phyloP scores from a whole-genome alignment of 2,113 vertebrate species.

The Centropus bengalensis region DNA sequence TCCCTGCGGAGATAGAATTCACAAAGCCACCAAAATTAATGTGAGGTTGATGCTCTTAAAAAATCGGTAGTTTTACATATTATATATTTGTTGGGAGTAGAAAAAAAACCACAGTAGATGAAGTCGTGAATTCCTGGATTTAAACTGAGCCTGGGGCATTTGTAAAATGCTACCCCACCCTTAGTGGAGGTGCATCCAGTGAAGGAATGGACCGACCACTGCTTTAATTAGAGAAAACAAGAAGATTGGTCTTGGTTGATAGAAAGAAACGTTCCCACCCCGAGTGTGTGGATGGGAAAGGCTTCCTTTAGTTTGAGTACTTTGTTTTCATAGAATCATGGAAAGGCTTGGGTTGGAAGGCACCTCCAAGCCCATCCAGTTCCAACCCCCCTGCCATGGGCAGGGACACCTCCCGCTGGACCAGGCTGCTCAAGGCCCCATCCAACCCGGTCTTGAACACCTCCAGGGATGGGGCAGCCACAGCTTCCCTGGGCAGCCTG shows the following conservation, averaged over 20 bases:
- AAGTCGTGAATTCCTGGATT: background rate
- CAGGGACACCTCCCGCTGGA: too few species aligned
- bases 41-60: background rate
- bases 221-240: background rate
- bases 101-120: background rate
- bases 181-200: background rate
- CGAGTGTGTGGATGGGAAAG: background rate
- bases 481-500: too few species aligned
- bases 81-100: background rate
- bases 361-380: too few species aligned
- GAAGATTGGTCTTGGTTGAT: background rate
- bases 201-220: background rate
- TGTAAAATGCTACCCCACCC: background rate
- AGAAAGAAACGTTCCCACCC: background rate
- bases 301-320: background rate
- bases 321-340: background rate
- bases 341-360: too few species aligned
- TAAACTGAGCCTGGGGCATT: background rate
- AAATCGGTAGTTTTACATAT: background rate
- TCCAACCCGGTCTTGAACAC: too few species aligned
- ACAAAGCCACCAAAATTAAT: background rate
- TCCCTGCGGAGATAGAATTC: background rate
- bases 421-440: too few species aligned
- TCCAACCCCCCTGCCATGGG: too few species aligned
- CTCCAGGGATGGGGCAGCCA: too few species aligned